phyloP scores from a whole-genome alignment of 2,888 invertebrate genomes.

The Cryptosula pallasiana region DNA sequence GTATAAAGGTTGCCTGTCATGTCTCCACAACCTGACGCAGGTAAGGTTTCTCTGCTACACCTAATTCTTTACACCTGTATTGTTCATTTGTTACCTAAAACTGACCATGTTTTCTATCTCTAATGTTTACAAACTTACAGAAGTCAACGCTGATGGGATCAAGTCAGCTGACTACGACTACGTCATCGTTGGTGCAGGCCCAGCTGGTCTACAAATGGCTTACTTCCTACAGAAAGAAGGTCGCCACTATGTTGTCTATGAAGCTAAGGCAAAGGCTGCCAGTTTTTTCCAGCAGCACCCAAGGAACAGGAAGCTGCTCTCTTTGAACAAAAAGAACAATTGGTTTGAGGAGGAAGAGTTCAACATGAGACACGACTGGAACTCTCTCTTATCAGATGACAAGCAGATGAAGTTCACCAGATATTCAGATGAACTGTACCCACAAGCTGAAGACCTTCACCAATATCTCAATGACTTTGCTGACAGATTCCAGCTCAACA shows the following conservation, averaged over 20 bases:
- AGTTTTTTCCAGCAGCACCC: conserved; percentile 20
- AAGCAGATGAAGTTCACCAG: conserved; percentile 30
- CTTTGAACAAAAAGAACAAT: conserved; percentile 25
- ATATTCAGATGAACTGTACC: conserved; percentile 36
- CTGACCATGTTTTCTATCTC: no score
- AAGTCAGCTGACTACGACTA: no score
- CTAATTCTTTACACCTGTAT: no score
- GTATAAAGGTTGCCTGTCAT: no score
- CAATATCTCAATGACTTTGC: conserved; percentile 14
- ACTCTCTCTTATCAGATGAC: conserved; percentile 25
- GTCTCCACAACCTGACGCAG: no score
- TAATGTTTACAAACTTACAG: no score
- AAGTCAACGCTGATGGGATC: no score
- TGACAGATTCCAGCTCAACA: conserved; percentile 8
- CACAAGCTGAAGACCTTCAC: conserved; percentile 28
- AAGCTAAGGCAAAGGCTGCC: conserved; percentile 31
- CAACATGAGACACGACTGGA: conserved; percentile 27
- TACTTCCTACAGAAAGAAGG: conserved; percentile 46
- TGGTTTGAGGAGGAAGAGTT: conserved; percentile 24
- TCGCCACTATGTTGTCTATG: conserved; percentile 54
- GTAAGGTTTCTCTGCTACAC: no score
- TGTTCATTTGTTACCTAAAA: no score
- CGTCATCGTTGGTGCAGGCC: conserved; percentile 55
- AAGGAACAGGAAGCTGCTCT: conserved; percentile 23
- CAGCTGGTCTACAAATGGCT: conserved; percentile 54